Base-by-base conservation (phyloP, 2,888 invertebrate genomes). In the Microdon myrmicae region DNA sequence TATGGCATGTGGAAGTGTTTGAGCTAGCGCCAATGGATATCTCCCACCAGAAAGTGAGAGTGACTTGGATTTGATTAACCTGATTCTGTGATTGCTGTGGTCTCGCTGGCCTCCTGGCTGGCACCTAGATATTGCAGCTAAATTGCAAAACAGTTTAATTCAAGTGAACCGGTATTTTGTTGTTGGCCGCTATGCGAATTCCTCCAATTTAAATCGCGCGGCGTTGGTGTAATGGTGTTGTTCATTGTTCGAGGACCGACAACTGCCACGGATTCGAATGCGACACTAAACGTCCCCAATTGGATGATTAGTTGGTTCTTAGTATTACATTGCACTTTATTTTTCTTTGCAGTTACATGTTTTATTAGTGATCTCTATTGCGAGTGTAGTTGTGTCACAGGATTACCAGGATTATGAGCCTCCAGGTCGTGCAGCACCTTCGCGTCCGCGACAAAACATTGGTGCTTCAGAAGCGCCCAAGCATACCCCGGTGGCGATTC, bases 401-500 rank as follows among this genome's bases (percentile, higher is more conserved):
- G 80, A 80, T 58, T 80, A 80, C 68, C 77, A 80, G 67, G 80
- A 80, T 26, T 80, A 79, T 60, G 74, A 72, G 60, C 73, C 73
- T 39, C 71, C 73, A 7, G 74, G 74, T 0, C 71, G 79, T 34
- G 61, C 78, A 12, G 75, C 77, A 17, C 79, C 79, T 8, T 44
- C 72, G 8, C 71, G 79, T 58, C 68, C 77, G 59, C 74, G 76
- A 3, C 69, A 76, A 12, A 73, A 55, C 61, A 70, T 67, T 31
- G 69, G 69, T 5, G 72, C 70, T 39, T 68, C 68, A 29, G 74
- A 75, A 7, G 53, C 72, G 13, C 70, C 72, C 4, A 67, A 71
- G 32, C 73, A 85, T 23, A 83, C 88, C 0, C 86, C 91, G 0
- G 87, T 92, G 34, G 83, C 92, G 28, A 93, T 93, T 72, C 83